Conservation (phyloP, 2,888 invertebrate genomes). For the Aelia acuminata region DNA sequence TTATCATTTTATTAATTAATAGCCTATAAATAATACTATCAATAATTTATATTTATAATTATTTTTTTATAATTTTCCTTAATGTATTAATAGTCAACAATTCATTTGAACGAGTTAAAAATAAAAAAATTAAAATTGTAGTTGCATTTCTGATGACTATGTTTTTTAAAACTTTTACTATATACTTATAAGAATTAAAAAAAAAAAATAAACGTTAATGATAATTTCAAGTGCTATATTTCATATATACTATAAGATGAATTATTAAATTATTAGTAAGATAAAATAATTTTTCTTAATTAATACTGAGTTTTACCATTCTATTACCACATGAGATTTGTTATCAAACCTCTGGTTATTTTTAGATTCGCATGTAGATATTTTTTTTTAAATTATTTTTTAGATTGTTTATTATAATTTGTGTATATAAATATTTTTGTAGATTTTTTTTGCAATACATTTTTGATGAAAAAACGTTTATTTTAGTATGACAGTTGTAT, state of each 20-base stretch:
- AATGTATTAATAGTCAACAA: neutral
- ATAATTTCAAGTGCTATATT: neutral
- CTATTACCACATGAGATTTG: neutral
- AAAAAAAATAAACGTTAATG: neutral
- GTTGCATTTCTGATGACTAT: no score
- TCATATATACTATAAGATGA: no score
- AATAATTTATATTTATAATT: neutral
- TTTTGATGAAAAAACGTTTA: neutral
- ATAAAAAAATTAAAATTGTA: no score
- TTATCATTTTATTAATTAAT: neutral
- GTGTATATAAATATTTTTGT: neutral
- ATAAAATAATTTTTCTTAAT: neutral
- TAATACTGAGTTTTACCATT: neutral
- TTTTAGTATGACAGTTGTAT: neutral
- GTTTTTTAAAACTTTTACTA: no score
- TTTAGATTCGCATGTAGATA: neutral
- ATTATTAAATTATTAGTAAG: neutral
- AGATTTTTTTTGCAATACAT: neutral
- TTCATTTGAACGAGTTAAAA: neutral
- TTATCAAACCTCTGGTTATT: neutral
- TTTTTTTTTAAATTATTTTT: neutral
- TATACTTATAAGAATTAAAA: no score
- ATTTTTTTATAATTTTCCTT: neutral
- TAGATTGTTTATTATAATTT: neutral
- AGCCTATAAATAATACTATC: neutral